phyloP scores from a whole-genome alignment of 2,797 vertebrate species.

The Sparus aurata region DNA sequence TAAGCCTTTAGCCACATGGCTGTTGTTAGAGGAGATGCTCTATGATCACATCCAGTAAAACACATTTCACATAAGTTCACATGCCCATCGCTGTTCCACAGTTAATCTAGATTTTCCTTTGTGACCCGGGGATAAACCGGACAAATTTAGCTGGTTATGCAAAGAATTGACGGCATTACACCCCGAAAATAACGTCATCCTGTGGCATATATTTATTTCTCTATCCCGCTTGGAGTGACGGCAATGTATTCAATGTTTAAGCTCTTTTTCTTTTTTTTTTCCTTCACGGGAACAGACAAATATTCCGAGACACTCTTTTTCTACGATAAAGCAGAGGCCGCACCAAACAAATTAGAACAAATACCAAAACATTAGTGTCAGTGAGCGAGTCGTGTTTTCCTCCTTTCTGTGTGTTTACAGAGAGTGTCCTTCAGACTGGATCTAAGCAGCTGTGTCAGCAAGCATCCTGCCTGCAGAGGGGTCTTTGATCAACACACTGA shows the following conservation, averaged over 20 bases:
- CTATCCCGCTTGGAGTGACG: not conserved
- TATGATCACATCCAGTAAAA: constrained; percentile 55
- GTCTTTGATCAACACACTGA: constrained; percentile 74
- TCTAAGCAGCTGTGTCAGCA: constrained; percentile 79
- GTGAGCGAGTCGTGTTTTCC: constrained; percentile 30
- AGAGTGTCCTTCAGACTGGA: constrained; percentile 65
- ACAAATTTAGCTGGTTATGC: constrained; percentile 2
- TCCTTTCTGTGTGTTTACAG: constrained; percentile 54
- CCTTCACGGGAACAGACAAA: not conserved
- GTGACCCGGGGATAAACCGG: constrained; percentile 12
- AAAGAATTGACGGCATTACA: not conserved
- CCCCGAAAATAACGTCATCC: not conserved
- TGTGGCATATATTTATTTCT: not conserved
- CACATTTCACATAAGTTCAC: constrained; percentile 51
- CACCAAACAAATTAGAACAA: constrained; percentile 17
- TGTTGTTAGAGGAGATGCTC: constrained; percentile 51
- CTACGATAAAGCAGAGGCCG: not conserved
- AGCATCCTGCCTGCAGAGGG: constrained; percentile 66
- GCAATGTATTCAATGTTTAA: not conserved
- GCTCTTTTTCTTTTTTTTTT: not conserved
- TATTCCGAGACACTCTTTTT: not conserved
- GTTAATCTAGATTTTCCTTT: not conserved
- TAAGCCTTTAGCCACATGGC: constrained; percentile 59
- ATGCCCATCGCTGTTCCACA: not conserved
- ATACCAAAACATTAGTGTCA: constrained; percentile 38